These are phyloP conservation scores for Numida meleagris DNA, from an alignment of 2,113 vertebrate species.

Conservation along the genomic window DNA sequence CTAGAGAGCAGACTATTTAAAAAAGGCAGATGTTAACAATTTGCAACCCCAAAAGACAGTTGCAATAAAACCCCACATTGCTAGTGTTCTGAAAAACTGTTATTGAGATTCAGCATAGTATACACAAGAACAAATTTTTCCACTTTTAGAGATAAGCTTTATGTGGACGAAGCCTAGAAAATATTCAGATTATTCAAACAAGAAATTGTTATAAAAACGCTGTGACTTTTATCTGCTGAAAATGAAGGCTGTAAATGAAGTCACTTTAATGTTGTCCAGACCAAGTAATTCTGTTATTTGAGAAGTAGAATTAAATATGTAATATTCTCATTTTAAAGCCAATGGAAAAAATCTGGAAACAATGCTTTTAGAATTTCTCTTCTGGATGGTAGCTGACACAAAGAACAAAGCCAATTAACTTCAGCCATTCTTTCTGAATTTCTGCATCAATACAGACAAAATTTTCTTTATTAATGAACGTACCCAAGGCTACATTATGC, in stretches of 20 bases:
- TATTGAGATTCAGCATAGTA: neutral
- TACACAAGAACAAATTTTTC: neutral
- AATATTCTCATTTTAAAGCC: neutral
- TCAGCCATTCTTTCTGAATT: neutral
- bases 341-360: neutral
- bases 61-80: constrained; percentile 71
- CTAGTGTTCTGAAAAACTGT: constrained; percentile 57
- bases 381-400: neutral
- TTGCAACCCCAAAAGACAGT: constrained; percentile 75
- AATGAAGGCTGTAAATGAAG: neutral
- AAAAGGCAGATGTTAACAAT: constrained; percentile 84
- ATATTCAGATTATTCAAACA: neutral
- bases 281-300: neutral
- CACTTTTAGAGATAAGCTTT: neutral
- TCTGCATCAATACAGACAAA: neutral
- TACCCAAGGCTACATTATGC: neutral
- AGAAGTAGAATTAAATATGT: neutral
- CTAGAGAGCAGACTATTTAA: constrained; percentile 77
- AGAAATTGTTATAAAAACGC: neutral
- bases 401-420: neutral
- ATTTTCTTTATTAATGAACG: neutral
- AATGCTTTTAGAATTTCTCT: neutral
- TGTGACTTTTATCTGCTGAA: neutral
- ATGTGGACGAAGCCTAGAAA: neutral
- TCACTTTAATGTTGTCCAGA: neutral